A percentile compares a stretch with the other conserved stretches of the same genome.
phyloP scores from a whole-genome alignment of 2,113 vertebrate species.

The Vidua macroura region DNA sequence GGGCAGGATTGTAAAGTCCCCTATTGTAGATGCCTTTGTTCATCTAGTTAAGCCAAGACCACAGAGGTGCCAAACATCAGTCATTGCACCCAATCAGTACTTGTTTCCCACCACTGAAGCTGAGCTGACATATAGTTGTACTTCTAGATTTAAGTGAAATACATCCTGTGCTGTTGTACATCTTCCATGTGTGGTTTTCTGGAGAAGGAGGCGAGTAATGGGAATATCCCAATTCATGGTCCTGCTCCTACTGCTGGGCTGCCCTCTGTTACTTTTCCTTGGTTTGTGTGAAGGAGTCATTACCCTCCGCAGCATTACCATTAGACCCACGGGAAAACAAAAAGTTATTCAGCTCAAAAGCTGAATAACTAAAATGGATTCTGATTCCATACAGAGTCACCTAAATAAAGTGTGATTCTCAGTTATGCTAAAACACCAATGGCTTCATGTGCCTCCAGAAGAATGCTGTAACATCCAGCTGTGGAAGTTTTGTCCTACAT shows the following conservation, averaged over 20 bases:
- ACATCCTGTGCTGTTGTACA: background rate
- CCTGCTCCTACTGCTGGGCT: background rate
- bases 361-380: background rate
- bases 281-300: background rate
- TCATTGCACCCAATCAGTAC: fast-evolving
- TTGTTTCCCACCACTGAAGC: background rate
- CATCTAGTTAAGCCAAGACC: background rate
- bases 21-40: background rate
- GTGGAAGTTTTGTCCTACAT: background rate
- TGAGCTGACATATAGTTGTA: background rate
- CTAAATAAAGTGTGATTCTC: background rate
- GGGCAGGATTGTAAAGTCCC: background rate
- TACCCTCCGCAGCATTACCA: background rate
- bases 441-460: background rate
- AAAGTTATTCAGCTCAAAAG: background rate
- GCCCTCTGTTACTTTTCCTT: background rate
- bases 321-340: background rate
- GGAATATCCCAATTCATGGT: background rate
- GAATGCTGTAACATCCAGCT: background rate
- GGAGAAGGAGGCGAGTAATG: background rate
- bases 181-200: background rate
- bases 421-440: background rate
- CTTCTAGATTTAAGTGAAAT: background rate
- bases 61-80: background rate
- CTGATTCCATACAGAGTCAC: background rate